These are phyloP conservation scores for Mesoligia furuncula DNA, from an alignment of 2,888 invertebrate species.

Conservation along the genomic window DNA sequence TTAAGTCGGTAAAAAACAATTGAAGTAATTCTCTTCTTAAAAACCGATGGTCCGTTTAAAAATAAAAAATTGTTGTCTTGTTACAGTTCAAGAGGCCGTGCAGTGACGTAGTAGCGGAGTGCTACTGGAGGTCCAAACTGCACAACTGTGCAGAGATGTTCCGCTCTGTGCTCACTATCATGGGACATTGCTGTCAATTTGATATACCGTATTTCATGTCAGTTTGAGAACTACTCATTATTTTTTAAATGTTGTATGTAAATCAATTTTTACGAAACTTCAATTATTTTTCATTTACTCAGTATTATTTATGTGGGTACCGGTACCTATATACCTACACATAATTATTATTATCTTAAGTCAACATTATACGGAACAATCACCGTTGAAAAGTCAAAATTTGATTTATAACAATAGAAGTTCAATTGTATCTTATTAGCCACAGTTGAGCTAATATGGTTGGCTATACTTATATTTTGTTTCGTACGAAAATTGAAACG, in stretches of 20 bases:
- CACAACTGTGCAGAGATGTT: constrained; percentile 81
- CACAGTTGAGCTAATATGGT: too few species aligned
- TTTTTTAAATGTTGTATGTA: background rate
- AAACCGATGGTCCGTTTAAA: background rate
- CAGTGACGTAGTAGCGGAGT: constrained; percentile 72
- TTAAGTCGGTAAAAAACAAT: too few species aligned
- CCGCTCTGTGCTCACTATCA: constrained; percentile 72
- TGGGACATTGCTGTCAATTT: constrained; percentile 83
- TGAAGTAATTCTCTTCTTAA: background rate
- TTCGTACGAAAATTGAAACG: too few species aligned
- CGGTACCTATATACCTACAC: background rate
- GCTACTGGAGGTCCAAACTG: constrained; percentile 78
- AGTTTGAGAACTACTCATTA: constrained; percentile 20
- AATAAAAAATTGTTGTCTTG: background rate
- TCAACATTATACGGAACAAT: background rate
- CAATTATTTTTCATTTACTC: background rate
- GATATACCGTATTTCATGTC: constrained; percentile 81
- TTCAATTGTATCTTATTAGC: too few species aligned
- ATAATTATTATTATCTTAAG: background rate
- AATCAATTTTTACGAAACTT: background rate
- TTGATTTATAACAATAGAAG: too few species aligned
- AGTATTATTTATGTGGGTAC: background rate
- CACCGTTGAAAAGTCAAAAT: too few species aligned
- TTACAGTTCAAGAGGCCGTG: constrained; percentile 82
- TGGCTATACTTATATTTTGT: too few species aligned